Evolutionary conservation across 2,797 vertebrate species (phyloP).

Genomic region (Premnoplex brunnescens): DNA sequence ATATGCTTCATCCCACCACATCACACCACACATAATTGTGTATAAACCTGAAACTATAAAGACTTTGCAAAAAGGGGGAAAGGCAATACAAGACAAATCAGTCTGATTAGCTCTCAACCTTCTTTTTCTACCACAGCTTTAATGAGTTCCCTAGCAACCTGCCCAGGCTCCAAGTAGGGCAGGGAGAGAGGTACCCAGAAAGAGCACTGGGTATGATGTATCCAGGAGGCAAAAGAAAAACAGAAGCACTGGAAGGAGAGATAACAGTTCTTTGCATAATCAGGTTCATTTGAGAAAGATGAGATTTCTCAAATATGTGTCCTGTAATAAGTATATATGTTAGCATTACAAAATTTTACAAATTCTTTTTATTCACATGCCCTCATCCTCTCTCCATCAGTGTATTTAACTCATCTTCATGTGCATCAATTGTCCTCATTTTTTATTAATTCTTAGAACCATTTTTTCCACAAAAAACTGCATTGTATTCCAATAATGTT

Average conservation of each 20-base stretch:
- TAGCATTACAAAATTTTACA: not conserved
- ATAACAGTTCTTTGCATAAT: not conserved
- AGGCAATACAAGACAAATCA: not conserved
- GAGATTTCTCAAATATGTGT: not conserved
- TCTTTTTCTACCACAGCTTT: not conserved
- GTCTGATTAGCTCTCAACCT: not conserved
- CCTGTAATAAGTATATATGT: fast-evolving
- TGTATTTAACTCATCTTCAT: not conserved
- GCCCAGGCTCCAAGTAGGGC: not conserved
- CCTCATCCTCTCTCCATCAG: not conserved
- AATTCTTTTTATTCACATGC: not conserved
- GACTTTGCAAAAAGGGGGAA: not conserved
- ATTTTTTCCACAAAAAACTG: not conserved
- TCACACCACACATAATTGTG: not conserved
- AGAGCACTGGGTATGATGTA: not conserved
- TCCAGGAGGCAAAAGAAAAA: not conserved
- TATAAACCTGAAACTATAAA: not conserved
- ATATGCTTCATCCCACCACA: not conserved
- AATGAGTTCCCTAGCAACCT: not conserved
- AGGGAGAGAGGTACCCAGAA: not conserved
- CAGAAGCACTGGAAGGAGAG: not conserved
- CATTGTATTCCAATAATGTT: not conserved
- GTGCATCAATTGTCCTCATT: not conserved
- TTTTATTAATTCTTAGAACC: not conserved
- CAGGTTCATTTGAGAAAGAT: not conserved